A percentile compares a stretch with the other conserved stretches of the same genome.
Evolutionary conservation across 2,797 vertebrate genomes (phyloP).

Genomic region (Oreortyx pictus): DNA sequence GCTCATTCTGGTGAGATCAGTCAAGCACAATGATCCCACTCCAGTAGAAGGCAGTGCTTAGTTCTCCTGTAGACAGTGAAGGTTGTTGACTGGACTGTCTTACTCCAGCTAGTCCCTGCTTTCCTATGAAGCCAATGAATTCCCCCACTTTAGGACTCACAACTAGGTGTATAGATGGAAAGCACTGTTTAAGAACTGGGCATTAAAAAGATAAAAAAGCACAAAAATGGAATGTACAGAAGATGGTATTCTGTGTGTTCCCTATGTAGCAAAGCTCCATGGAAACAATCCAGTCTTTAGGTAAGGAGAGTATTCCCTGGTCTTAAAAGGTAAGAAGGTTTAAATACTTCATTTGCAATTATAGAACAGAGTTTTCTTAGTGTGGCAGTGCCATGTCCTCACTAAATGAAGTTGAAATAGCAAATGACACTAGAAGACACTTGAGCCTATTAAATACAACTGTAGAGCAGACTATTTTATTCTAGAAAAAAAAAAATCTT

Average conservation of each 20-base stretch:
- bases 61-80: not conserved
- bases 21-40: not conserved
- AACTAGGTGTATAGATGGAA: not conserved
- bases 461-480: not conserved
- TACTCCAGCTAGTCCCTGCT: not conserved
- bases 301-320: not conserved
- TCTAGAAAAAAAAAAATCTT: not conserved
- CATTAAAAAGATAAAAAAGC: not conserved
- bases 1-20: rapidly evolving
- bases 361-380: constrained; percentile 12
- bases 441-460: not conserved
- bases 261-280: not conserved
- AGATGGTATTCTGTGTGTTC: not conserved
- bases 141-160: not conserved
- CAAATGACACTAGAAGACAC: not conserved
- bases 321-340: constrained; percentile 43
- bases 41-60: not conserved
- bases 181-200: not conserved
- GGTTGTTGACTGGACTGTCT: no score
- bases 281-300: constrained; percentile 33
- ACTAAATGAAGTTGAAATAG: constrained; percentile 28
- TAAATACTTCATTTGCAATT: constrained; percentile 45
- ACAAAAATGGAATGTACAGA: not conserved
- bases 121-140: not conserved
- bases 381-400: not conserved